phyloP scores from a whole-genome alignment of 2,797 vertebrate species.

The Chiloscyllium punctatum region DNA sequence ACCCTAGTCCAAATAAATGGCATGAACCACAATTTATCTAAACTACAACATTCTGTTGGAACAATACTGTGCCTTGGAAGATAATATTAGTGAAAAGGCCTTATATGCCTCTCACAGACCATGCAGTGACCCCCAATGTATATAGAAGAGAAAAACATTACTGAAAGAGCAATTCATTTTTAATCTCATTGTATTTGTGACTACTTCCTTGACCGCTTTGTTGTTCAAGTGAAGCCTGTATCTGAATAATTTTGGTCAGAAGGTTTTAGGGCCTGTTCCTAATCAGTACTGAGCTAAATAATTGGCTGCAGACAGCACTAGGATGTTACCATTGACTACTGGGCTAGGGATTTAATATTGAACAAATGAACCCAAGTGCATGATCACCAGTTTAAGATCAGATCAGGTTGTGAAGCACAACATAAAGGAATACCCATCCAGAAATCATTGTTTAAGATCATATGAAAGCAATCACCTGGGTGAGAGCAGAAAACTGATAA shows the following conservation, averaged over 20 bases:
- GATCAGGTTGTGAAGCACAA: not conserved
- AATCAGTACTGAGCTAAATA: not conserved
- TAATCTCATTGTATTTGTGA: not conserved
- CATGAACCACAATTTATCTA: not conserved
- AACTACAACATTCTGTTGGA: not conserved
- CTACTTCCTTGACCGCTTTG: not conserved
- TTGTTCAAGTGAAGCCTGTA: not conserved
- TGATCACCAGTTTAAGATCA: not conserved
- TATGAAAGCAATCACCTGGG: not conserved
- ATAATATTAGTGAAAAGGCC: not conserved
- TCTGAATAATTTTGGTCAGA: not conserved
- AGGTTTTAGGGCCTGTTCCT: not conserved
- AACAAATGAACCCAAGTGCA: not conserved
- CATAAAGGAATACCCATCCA: not conserved
- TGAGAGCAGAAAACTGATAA: not conserved
- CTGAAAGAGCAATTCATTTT: conserved; percentile 7
- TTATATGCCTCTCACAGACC: not conserved
- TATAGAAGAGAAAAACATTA: not conserved
- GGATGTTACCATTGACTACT: not conserved
- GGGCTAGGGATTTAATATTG: not conserved
- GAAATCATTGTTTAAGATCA: not conserved
- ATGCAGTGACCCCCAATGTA: not conserved
- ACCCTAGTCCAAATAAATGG: not conserved
- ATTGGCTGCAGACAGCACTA: not conserved
- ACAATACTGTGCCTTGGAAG: not conserved